Evolutionary conservation across 2,888 invertebrate species (phyloP).

Genomic region (Oligia fasciuncula): DNA sequence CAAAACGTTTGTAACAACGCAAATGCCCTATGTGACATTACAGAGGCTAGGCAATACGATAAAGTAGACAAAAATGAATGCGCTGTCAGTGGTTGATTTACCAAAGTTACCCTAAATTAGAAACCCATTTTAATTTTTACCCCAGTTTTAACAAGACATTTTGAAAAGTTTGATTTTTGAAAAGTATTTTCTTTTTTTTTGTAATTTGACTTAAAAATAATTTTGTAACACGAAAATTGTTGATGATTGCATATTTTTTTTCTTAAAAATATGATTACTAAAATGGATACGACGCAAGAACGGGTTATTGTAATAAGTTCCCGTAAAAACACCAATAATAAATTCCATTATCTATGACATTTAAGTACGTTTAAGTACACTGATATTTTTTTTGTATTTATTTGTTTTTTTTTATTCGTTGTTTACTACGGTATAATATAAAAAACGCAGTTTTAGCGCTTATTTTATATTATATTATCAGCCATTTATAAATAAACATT

Average conservation of each 20-base stretch:
- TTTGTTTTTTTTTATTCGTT: constrained; percentile 86
- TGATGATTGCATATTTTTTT: constrained; percentile 58
- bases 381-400: constrained; percentile 84
- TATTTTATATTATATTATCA: constrained; percentile 73
- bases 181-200: constrained; percentile 4
- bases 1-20: constrained; percentile 78
- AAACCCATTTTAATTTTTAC: constrained; percentile 12
- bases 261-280: constrained; percentile 33
- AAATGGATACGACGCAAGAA: constrained; percentile 82
- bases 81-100: constrained; percentile 78
- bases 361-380: constrained; percentile 83
- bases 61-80: constrained; percentile 79
- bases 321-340: constrained; percentile 82
- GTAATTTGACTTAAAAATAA: constrained; percentile 1
- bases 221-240: constrained; percentile 23
- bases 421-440: constrained; percentile 84
- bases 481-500: constrained; percentile 77
- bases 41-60: constrained; percentile 81
- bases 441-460: constrained; percentile 72
- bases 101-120: constrained; percentile 36
- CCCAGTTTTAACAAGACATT: background rate
- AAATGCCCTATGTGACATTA: constrained; percentile 86
- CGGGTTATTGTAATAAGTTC: constrained; percentile 69
- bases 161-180: constrained; percentile 6
- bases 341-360: constrained; percentile 85